Base-by-base conservation (phyloP, 2,113 vertebrate species). In the Brachypodius melanocephalos region DNA sequence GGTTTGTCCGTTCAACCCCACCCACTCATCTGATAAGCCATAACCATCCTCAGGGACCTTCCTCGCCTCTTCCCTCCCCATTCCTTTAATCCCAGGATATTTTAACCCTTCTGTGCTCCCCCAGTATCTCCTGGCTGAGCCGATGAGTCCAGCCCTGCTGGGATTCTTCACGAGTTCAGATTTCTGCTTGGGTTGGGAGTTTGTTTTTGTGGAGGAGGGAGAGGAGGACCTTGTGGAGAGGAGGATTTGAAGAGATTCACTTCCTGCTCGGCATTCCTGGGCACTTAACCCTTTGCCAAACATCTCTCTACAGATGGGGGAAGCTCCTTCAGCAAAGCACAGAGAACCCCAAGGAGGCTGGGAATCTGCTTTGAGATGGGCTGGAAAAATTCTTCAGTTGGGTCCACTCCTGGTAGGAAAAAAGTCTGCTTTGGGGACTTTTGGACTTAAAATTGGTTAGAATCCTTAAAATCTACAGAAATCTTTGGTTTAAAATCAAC, bases 301-400 rank as follows among this genome's bases (percentile, higher is more conserved):
- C 43, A 28, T 52, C 48, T 58, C 46, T 59, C 38, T 6, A 1
- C 0, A 9, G 22, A 16, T 6, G 45, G 74, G 49, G 66, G 34
- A 80, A 80, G 38, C 43, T 65, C 51, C 31, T 62, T 19, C 0
- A 0, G 54, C 14, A 51, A 51, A 71, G 52, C 68, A n/a, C 4
- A 6, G 25, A 6, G 20, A 8, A 17, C 9, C 6, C 24, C 1
- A 2, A 25, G 17, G 36, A n/a, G 19, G 36, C 15, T 46, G 46
- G 4, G 32, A 58, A 38, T 4, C 0, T 0, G 1, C 9, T 68
- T 18, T 12, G 32, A 32, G 71, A 55, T 42, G 40, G 0, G 0
- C 29, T 29, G 29, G 38, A 4, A 7, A 69, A 59, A 11, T 15
- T 58, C 52, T 32, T 61, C 36, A 16, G 11, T 4, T 46, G 8